Percentiles rank a stretch among this genome's conserved stretches.
phyloP scores from a whole-genome alignment of 2,113 vertebrate species.

The Albula glossodonta region DNA sequence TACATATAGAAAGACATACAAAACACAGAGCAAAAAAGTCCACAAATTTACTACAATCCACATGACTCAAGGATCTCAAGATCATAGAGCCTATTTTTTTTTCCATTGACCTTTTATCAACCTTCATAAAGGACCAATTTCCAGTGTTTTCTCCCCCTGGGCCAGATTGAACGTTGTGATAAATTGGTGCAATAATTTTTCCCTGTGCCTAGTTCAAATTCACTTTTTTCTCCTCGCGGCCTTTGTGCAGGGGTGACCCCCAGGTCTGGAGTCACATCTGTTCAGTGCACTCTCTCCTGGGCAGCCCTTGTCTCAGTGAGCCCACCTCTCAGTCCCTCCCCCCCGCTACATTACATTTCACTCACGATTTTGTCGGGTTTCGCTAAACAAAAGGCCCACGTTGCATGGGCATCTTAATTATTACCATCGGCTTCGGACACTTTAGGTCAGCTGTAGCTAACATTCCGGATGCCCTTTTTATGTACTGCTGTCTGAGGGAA shows the following conservation, averaged over 20 bases:
- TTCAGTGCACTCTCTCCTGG: background rate
- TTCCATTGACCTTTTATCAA: constrained; percentile 7
- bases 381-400: background rate
- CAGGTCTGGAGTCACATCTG: constrained; percentile 3
- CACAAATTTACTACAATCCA: no score
- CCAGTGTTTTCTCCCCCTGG: constrained; percentile 14
- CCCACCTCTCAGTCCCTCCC: background rate
- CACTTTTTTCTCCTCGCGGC: background rate
- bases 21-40: no score
- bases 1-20: no score
- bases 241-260: background rate
- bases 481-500: background rate
- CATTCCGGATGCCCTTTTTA: background rate
- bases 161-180: constrained; percentile 14
- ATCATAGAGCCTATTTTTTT: background rate
- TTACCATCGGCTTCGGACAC: background rate
- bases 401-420: background rate
- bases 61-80: background rate
- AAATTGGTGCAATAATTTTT: constrained; percentile 23
- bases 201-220: constrained; percentile 10
- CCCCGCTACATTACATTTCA: background rate
- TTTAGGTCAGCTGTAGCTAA: constrained; percentile 7
- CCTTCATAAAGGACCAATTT: constrained; percentile 19
- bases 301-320: background rate
- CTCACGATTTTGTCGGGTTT: constrained; percentile 4